Base-by-base conservation (phyloP, 2,113 vertebrate genomes). In the Lichenostomus cassidix region DNA sequence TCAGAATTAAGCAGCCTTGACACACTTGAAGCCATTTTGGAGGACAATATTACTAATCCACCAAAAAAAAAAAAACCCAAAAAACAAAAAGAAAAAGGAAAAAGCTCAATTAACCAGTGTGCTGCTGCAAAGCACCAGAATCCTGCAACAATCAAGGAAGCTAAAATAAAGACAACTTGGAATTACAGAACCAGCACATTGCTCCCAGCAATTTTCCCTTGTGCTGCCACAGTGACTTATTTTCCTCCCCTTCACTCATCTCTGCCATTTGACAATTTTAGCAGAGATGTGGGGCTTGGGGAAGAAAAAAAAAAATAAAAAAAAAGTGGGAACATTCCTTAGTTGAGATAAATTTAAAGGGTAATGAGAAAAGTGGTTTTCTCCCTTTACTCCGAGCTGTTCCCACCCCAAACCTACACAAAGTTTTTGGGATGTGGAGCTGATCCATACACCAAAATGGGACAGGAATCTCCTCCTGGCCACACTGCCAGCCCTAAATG, bases 371-470 rank as follows among this genome's bases (percentile, higher is more conserved):
- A 69, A 70, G 29, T 0, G 5, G 11, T 56, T 84, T 60, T 55
- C 18, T 44, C n/a, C 13, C 41, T 83, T 87, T 20, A 16, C n/a
- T 53, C 25, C 0, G 3, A 50, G 35, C 8, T 67, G 21, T 29
- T 68, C 77, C 70, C 25, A 47, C 23, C 76, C 39, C 15, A 55
- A 78, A 63, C 7, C 60, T n/a, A 11, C 0, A 1, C 33, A 50
- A 37, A 59, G 16, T 4, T 76, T 52, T 15, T 5, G 39, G 76
- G 53, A 4, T 27, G 2, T 5, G 0, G 28, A 62, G 18, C 4
- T 27, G 69, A 13, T 8, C 1, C 16, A 55, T 0, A 2, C 3
- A 17, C 0, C 1, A 53, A 52, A 58, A 37, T 4, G 3, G 5
- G 63, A 3, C 47, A 63, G 47, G 59, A 11, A 53, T 80, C 24